phyloP scores from a whole-genome alignment of 1,140 invertebrate genomes.

The Zelostemma sp. region DNA sequence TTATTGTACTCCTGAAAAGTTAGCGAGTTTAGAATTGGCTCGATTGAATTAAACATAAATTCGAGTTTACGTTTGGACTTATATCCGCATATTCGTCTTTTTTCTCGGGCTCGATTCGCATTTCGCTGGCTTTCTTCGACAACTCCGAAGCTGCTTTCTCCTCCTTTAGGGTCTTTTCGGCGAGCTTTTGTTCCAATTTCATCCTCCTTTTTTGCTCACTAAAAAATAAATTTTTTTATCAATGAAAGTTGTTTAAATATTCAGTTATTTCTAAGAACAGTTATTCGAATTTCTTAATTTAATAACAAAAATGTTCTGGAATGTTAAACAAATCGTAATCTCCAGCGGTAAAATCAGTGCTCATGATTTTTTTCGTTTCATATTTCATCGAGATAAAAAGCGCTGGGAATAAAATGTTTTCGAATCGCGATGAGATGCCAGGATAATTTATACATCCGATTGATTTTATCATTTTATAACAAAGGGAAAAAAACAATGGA shows the following conservation, averaged over 20 bases:
- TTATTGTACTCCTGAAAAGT: slow-evolving; percentile 86
- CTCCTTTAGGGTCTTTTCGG: slow-evolving; percentile 92
- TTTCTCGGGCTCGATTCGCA: slow-evolving; percentile 54
- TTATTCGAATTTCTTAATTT: slow-evolving; percentile 6
- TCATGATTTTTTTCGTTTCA: not conserved
- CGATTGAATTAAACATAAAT: too few relatives aligned
- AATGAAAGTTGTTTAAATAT: too few relatives aligned
- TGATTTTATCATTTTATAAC: too few relatives aligned
- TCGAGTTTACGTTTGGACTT: slow-evolving; percentile 82
- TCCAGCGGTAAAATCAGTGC: not conserved
- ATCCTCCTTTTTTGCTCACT: slow-evolving; percentile 93
- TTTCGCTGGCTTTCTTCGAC: slow-evolving; percentile 57
- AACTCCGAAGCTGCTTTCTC: slow-evolving; percentile 61
- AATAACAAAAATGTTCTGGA: too few relatives aligned
- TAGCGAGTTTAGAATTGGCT: too few relatives aligned
- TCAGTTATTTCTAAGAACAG: slow-evolving; percentile 24
- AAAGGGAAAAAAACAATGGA: too few relatives aligned
- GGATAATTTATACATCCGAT: not conserved
- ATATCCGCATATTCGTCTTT: slow-evolving; percentile 82
- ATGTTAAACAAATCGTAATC: not conserved
- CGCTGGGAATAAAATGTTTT: not conserved
- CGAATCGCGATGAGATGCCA: not conserved
- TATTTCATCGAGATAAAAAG: not conserved
- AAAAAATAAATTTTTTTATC: slow-evolving; percentile 64
- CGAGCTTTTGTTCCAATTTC: slow-evolving; percentile 93